A percentile compares a stretch with the other conserved stretches of the same genome.
These are phyloP conservation scores for Scaptodrosophila lebanonensis DNA, from an alignment of 1,140 invertebrate genomes.

Conservation along the genomic window DNA sequence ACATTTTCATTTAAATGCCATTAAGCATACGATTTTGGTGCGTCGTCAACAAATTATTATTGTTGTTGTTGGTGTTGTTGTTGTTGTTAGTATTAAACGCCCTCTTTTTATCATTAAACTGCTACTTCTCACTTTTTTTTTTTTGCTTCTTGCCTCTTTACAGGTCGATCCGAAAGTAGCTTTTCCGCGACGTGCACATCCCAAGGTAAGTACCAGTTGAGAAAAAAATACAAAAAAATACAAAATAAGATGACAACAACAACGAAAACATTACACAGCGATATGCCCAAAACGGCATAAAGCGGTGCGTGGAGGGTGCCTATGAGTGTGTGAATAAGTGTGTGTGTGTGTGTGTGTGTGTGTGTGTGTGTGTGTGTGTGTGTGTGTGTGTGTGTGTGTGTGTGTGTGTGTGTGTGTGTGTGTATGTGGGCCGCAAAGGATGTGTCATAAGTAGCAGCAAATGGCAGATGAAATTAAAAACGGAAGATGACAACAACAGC, in stretches of 20 bases:
- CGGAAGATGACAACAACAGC: conserved; percentile 51
- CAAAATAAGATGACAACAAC: conserved; percentile 11
- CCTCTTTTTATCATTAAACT: neutral
- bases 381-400: neutral
- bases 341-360: conserved; percentile 3
- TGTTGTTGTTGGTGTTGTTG: too few relatives aligned
- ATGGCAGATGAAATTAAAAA: conserved; percentile 75
- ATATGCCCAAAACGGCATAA: conserved; percentile 17
- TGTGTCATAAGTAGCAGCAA: conserved; percentile 74
- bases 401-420: neutral
- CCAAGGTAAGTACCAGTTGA: conserved; percentile 93
- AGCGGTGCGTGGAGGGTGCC: too few relatives aligned
- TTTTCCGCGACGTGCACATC: conserved; percentile 98
- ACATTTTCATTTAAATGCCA: conserved; percentile 68
- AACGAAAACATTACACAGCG: conserved; percentile 21
- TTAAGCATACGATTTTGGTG: conserved; percentile 69
- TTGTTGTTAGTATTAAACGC: too few relatives aligned
- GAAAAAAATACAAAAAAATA: conserved; percentile 32
- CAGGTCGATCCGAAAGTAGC: conserved; percentile 99
- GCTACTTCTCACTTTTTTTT: neutral
- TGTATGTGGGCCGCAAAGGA: conserved; percentile 42
- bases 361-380: neutral
- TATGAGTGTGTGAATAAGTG: conserved; percentile 8
- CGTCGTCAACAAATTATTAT: too few relatives aligned
- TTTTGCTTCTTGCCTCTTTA: conserved; percentile 78